These are phyloP conservation scores for Varanus salvator DNA, from an alignment of 2,113 vertebrate genomes.

Conservation along the genomic window DNA sequence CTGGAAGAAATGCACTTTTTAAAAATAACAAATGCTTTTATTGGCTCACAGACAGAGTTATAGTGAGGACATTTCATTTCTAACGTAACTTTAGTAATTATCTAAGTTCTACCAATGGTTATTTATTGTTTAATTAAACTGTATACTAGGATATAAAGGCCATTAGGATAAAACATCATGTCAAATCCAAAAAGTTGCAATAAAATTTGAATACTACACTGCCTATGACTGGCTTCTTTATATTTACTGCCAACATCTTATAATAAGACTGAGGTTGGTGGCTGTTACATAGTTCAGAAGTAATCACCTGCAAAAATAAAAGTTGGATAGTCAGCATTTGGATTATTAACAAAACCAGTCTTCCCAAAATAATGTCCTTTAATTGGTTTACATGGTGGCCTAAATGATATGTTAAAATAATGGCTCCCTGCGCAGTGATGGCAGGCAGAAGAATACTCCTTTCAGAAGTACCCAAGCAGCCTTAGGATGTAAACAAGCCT, in stretches of 20 bases:
- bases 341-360: conserved; percentile 30
- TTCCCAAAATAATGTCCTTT: conserved; percentile 12
- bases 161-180: conserved; percentile 40
- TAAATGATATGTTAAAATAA: neutral
- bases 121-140: conserved; percentile 63
- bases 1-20: conserved; percentile 11
- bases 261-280: conserved; percentile 14
- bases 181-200: conserved; percentile 37
- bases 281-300: conserved; percentile 19
- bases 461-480: conserved; percentile 12
- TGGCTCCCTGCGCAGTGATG: neutral
- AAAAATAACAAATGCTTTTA: conserved; percentile 10
- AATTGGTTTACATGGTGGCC: neutral
- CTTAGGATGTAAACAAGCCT: neutral
- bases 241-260: conserved; percentile 34
- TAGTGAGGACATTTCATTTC: conserved; percentile 16
- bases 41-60: conserved; percentile 30
- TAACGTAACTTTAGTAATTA: conserved; percentile 39
- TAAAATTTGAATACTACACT: conserved; percentile 40
- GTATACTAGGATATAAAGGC: neutral
- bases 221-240: neutral
- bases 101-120: conserved; percentile 27
- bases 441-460: neutral
- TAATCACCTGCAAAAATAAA: conserved; percentile 28
- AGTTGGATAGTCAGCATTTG: conserved; percentile 4